Percentiles rank a stretch among this genome's conserved stretches.
These are phyloP conservation scores for Heterodera filipjevi DNA, from an alignment of 2,888 invertebrate species.

Conservation along the genomic window DNA sequence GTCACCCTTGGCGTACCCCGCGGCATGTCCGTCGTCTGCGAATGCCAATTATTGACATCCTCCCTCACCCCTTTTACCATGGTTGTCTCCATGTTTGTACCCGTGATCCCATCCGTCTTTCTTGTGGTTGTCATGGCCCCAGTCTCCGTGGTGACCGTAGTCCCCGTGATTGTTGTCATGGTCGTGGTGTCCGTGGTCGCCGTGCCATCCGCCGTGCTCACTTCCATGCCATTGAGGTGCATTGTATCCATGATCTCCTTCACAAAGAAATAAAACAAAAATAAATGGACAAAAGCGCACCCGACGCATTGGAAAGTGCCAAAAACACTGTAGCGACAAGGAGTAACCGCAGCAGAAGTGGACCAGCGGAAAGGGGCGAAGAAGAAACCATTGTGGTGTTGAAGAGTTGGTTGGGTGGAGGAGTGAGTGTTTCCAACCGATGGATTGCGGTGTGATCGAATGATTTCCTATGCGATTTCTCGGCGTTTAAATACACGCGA, in stretches of 20 bases:
- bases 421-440: background rate
- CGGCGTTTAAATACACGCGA: background rate
- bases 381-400: background rate
- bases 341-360: background rate
- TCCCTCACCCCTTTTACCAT: background rate
- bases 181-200: conserved; percentile 34
- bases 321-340: background rate
- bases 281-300: background rate
- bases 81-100: conserved; percentile 34
- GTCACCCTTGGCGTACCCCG: conserved; percentile 40
- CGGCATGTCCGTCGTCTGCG: conserved; percentile 33
- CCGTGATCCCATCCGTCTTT: conserved; percentile 36
- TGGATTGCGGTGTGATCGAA: no score
- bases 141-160: conserved; percentile 23
- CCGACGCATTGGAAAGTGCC: background rate
- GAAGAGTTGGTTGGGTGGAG: background rate
- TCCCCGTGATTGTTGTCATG: conserved; percentile 29
- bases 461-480: background rate
- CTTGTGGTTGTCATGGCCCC: conserved; percentile 19
- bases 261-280: background rate
- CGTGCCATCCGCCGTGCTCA: conserved; percentile 32
- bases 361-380: background rate
- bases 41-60: no score
- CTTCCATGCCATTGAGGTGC: conserved; percentile 20
- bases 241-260: conserved; percentile 21